These are phyloP conservation scores for Cerastoderma edule DNA, from an alignment of 2,888 invertebrate species.

Conservation along the genomic window DNA sequence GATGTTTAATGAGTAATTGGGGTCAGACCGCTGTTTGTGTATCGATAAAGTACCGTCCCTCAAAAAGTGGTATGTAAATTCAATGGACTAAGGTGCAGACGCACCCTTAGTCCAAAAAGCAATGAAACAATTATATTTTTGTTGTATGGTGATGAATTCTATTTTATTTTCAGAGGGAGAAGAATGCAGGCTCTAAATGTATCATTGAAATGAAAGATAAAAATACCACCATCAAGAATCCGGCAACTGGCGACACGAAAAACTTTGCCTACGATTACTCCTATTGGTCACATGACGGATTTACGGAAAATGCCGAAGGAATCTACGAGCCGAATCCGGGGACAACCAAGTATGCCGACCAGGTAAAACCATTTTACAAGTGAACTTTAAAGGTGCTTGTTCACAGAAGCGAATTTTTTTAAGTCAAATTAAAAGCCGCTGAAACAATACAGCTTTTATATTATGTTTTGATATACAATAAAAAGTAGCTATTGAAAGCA, in stretches of 20 bases:
- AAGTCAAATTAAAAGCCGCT: too few species aligned
- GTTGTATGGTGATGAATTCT: neutral
- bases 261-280: slow-evolving; percentile 72
- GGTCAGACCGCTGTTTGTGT: too few species aligned
- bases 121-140: neutral
- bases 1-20: too few species aligned
- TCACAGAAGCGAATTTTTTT: too few species aligned
- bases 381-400: too few species aligned
- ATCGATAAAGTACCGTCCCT: too few species aligned
- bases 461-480: too few species aligned
- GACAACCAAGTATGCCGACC: slow-evolving; percentile 64
- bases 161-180: slow-evolving; percentile 69
- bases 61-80: too few species aligned
- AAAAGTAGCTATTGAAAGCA: too few species aligned
- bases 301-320: slow-evolving; percentile 62
- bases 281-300: slow-evolving; percentile 76
- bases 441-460: too few species aligned
- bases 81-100: too few species aligned
- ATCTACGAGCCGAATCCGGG: slow-evolving; percentile 50
- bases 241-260: slow-evolving; percentile 68
- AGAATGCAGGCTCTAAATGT: slow-evolving; percentile 71
- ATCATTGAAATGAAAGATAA: slow-evolving; percentile 70
- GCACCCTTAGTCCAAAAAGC: neutral
- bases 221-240: slow-evolving; percentile 69
- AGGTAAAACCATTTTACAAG: too few species aligned